These are phyloP conservation scores for Pollenia angustigena DNA, from an alignment of 2,888 invertebrate genomes.

Conservation along the genomic window DNA sequence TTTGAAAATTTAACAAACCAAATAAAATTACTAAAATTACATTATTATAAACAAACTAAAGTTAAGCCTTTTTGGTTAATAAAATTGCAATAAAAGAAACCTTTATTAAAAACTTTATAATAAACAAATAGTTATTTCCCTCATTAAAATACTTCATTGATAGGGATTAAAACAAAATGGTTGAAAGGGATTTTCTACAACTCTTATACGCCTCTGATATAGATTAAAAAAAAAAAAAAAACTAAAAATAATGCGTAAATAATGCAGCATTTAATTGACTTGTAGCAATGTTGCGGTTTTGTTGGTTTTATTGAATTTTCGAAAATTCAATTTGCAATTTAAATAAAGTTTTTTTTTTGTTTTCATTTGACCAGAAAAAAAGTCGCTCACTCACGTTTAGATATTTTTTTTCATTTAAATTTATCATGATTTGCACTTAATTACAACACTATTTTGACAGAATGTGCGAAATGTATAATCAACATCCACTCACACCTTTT, in stretches of 20 bases:
- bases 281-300: slow-evolving; percentile 65
- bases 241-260: slow-evolving; percentile 52
- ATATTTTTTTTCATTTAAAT: slow-evolving; percentile 10
- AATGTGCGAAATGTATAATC: slow-evolving; percentile 13
- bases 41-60: neutral
- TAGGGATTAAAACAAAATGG: no score
- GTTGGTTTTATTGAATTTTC: slow-evolving; percentile 49
- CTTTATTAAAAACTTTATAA: neutral
- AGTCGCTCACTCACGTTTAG: slow-evolving; percentile 10
- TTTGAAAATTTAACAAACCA: slow-evolving; percentile 4
- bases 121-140: neutral
- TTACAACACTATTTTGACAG: slow-evolving; percentile 22
- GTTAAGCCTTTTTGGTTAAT: neutral
- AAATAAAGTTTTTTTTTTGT: neutral
- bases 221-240: neutral
- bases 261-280: slow-evolving; percentile 69
- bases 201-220: neutral
- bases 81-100: neutral
- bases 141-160: no score
- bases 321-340: slow-evolving; percentile 57
- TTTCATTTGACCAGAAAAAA: slow-evolving; percentile 5
- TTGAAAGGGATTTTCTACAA: no score
- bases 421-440: slow-evolving; percentile 51
- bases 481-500: neutral
- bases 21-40: neutral